Base-by-base conservation (phyloP, 2,113 vertebrate species). In the Neoarius graeffei region DNA sequence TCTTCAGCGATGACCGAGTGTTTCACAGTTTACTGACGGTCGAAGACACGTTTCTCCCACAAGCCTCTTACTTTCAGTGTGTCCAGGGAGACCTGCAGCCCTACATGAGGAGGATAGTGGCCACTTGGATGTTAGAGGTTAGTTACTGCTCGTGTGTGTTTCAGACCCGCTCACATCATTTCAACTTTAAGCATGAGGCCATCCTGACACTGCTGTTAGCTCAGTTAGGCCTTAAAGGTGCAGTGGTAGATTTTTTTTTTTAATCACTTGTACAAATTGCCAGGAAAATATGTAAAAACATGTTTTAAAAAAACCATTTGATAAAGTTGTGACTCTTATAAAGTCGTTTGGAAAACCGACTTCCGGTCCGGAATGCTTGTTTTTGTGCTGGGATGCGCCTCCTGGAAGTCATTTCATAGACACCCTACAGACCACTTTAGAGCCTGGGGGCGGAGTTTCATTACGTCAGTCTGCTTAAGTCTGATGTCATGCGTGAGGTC, bases 71-170 rank as follows among this genome's bases (percentile, higher is more conserved):
- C 92, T 99, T 98, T 95, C 96, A 97, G 89, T 95, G 96, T 92
- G 96, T 98, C 79, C 98, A 99, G 95, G 96, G 96, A 94, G 98
- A 99, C 89, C 97, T 99, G 90, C 95, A 97, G 90, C 98, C 97
- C 83, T 96, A 96, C 92, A 98, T 99, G 97, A 96, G 98, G 93
- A 95, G 96, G 93, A 96, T 98, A 95, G 96, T 99, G 91, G 97
- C 98, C 90, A 96, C 96, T 91, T 99, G 97, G 98, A 99, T 99
- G 98, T 95, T 98, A 92, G 98, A 99, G 97, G 98, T 99, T 95
- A 88, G 86, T 81, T 80, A 64, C 88, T 50, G 94, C 91, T 94
- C 94, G 92, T 9, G 7, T 19, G 19, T 23, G n/a, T 71, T 23
- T 73, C 15, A 0, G 27, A 20, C 17, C 0, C 5, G 15, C 56